phyloP scores from a whole-genome alignment of 2,797 vertebrate genomes.

The Microhierax caerulescens region DNA sequence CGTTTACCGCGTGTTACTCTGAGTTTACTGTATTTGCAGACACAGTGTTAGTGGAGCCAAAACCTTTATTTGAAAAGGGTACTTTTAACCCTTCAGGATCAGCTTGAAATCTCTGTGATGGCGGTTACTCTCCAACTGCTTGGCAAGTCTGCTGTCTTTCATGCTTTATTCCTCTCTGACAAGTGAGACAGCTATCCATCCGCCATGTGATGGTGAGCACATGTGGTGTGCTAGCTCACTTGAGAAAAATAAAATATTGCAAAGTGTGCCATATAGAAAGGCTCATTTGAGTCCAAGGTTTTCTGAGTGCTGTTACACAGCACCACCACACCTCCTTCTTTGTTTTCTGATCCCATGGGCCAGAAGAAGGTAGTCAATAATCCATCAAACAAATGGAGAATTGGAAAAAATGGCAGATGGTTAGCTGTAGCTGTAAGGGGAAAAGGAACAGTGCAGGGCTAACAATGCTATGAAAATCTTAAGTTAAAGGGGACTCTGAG shows the following conservation, averaged over 20 bases:
- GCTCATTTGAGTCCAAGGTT: neutral
- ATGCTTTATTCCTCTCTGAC: neutral
- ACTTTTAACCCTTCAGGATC: neutral
- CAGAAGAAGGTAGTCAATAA: neutral
- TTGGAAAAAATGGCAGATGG: accelerated
- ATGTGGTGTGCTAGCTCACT: neutral
- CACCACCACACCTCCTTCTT: neutral
- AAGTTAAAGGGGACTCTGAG: neutral
- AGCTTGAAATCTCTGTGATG: neutral
- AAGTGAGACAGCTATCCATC: neutral
- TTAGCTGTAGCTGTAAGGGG: neutral
- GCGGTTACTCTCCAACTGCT: neutral
- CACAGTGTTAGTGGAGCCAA: neutral
- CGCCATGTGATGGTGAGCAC: neutral
- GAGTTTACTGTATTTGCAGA: neutral
- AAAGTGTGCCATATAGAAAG: neutral
- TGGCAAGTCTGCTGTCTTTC: neutral
- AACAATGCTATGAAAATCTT: neutral
- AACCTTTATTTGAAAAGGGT: neutral
- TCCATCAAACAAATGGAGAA: neutral
- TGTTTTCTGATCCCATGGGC: neutral
- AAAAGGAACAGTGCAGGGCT: neutral
- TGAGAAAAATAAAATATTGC: neutral
- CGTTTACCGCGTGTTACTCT: neutral
- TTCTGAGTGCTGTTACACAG: neutral